Base-by-base conservation (phyloP, 2,797 vertebrate species). In the Sebastes glaucus region DNA sequence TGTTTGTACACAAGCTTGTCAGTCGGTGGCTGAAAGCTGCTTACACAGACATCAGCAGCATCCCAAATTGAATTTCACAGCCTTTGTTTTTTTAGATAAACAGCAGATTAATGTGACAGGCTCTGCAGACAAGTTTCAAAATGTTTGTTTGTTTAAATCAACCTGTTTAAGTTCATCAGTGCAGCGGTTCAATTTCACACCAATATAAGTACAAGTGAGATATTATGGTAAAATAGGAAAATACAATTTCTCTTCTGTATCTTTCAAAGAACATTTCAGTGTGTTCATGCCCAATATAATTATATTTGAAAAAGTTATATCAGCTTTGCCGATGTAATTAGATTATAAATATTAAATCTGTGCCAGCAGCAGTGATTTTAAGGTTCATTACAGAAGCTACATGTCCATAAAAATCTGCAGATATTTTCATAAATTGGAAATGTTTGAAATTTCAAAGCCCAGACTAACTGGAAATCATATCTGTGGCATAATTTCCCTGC, bases 1-100 rank as follows among this genome's bases (percentile, higher is more conserved):
- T 93, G 87, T 94, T 94, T 93, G 88, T 77, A 66, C 85, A 88
- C 78, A 86, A 67, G 85, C 78, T 85, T 83, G 82, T 86, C 84
- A 76, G 69, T 78, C 20, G 71, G 78, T 23, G 71, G 59, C 70
- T 80, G 76, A 83, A 85, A 93, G 89, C 91, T 77, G 83, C 89
- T 89, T 88, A 88, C 65, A 32, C 63, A 89, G 66, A 88, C 75
- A 80, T 76, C 67, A 78, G 71, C 73, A 87, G 87, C 68, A 30
- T 80, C 69, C 53, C 52, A 88, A 89, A 92, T 90, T 85, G 60
- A 86, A 87, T 92, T 89, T 84, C 77, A 81, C 32, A 74, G 80
- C 77, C 73, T 91, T 89, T 88, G 71, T 90, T 87, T 89, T 86
- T 86, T 86, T 65, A 78, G 85, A 86, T 85, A 90, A 92, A 92